A percentile compares a stretch with the other conserved stretches of the same genome.
These are phyloP conservation scores for Notarius lentiginosus DNA, from an alignment of 2,113 vertebrate genomes.

Conservation along the genomic window DNA sequence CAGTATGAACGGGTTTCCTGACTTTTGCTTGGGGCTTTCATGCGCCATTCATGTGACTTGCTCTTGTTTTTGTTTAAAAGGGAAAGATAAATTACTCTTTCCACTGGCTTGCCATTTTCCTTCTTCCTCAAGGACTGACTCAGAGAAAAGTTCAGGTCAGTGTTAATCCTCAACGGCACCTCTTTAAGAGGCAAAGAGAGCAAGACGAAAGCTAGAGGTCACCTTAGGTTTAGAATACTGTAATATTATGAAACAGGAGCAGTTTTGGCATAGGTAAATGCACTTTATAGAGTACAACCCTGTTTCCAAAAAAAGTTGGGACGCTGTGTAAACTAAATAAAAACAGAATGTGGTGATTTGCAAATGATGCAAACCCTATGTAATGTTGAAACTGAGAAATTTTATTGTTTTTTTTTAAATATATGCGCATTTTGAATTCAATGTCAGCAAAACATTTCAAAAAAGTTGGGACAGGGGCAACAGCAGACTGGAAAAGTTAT, in stretches of 20 bases:
- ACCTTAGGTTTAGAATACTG: background rate
- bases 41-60: background rate
- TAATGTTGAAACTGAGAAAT: no score
- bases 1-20: background rate
- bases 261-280: background rate
- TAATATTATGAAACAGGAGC: background rate
- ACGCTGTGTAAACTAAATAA: no score
- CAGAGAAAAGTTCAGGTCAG: constrained; percentile 21
- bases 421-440: no score
- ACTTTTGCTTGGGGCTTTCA: background rate
- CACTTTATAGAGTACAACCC: background rate
- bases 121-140: background rate
- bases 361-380: no score
- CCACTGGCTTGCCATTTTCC: background rate
- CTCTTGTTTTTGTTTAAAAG: constrained; percentile 23
- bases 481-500: no score
- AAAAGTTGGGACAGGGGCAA: no score
- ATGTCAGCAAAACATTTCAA: no score
- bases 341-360: no score
- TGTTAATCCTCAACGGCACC: background rate
- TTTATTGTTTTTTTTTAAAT: no score
- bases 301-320: no score
- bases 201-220: background rate
- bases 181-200: background rate
- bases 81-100: background rate